Conservation (phyloP, 2,113 vertebrate species). For the Microtus pennsylvanicus region DNA sequence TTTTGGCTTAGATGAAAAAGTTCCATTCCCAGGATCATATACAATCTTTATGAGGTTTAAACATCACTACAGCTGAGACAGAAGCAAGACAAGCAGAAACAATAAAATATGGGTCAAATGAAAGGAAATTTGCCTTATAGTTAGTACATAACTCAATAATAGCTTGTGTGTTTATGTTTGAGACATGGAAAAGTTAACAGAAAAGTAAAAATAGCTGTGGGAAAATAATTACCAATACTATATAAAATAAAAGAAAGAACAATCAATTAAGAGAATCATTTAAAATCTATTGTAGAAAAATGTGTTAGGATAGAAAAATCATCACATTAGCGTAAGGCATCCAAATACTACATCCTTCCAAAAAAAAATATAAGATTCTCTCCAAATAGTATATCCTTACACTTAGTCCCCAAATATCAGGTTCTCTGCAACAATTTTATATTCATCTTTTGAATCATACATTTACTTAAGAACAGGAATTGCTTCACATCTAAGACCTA, state of each 20-base stretch:
- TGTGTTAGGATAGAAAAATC: not conserved
- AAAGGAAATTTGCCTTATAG: not conserved
- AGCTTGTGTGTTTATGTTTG: no score
- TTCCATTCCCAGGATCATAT: not conserved
- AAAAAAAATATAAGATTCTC: not conserved
- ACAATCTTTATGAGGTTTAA: not conserved
- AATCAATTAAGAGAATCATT: not conserved
- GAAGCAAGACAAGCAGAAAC: not conserved
- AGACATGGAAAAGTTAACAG: no score
- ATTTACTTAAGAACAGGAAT: not conserved
- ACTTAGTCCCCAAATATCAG: not conserved
- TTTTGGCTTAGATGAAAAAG: not conserved
- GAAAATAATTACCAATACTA: not conserved
- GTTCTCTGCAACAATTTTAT: not conserved
- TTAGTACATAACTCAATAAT: not conserved
- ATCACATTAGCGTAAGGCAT: not conserved
- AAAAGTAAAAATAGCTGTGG: slow-evolving; percentile 11
- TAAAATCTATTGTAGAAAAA: not conserved
- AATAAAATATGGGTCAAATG: not conserved
- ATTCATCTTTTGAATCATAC: not conserved
- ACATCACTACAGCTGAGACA: not conserved
- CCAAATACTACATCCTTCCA: not conserved
- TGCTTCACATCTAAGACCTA: not conserved
- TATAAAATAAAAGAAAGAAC: not conserved
- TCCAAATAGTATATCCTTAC: not conserved